These are phyloP conservation scores for Venustoraphidia nigricollis DNA, from an alignment of 2,888 invertebrate species.

Conservation along the genomic window DNA sequence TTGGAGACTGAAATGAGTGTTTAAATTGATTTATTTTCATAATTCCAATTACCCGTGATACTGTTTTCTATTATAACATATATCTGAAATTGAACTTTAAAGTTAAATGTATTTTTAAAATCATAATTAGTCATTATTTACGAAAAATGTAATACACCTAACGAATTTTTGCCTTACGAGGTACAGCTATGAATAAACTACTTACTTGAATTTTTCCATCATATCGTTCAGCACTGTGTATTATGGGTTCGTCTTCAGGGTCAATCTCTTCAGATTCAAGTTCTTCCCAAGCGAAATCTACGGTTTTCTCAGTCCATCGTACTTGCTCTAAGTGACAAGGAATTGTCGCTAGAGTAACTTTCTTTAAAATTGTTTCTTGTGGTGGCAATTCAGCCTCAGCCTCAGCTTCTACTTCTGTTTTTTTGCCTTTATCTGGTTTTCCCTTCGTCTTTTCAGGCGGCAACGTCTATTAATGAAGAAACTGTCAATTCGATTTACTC, in stretches of 20 bases:
- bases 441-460: conserved; percentile 6
- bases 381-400: conserved; percentile 14
- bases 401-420: conserved; percentile 3
- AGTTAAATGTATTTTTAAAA: neutral
- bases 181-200: neutral
- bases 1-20: too few relatives aligned
- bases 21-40: too few relatives aligned
- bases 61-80: too few relatives aligned
- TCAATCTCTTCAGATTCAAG: conserved; percentile 13
- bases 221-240: too few relatives aligned
- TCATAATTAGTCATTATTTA: neutral
- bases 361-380: conserved; percentile 17
- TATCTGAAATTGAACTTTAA: too few relatives aligned
- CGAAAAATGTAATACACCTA: neutral
- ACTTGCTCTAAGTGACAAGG: conserved; percentile 29
- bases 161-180: neutral
- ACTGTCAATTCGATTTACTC: neutral
- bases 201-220: conserved; percentile 14
- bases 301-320: conserved; percentile 37
- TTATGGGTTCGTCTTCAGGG: too few relatives aligned
- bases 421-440: conserved; percentile 9
- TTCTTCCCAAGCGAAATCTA: conserved; percentile 41
- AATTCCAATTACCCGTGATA: too few relatives aligned
- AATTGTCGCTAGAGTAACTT: conserved; percentile 30
- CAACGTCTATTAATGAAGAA: neutral